These are phyloP conservation scores for Apamea sordens DNA, from an alignment of 2,888 invertebrate genomes.

Conservation along the genomic window DNA sequence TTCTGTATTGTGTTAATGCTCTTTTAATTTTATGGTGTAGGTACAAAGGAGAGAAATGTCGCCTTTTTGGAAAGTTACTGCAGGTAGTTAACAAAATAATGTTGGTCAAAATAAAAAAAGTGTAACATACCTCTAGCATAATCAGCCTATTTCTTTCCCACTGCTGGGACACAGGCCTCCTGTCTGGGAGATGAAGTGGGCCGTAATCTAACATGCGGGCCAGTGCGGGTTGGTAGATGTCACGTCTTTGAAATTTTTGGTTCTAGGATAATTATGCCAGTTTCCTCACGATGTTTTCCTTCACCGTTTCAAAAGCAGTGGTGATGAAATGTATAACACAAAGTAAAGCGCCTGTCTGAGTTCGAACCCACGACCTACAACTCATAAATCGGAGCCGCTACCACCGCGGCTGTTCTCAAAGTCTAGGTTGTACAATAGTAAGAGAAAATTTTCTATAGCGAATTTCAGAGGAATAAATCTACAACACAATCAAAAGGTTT, in stretches of 20 bases:
- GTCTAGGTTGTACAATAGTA: background rate
- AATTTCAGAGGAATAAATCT: background rate
- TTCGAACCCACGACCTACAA: background rate
- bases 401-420: no score
- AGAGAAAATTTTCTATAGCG: background rate
- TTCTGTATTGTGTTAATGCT: background rate
- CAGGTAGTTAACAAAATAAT: background rate
- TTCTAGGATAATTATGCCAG: background rate
- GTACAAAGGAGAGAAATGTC: background rate
- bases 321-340: background rate
- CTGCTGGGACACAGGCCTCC: background rate
- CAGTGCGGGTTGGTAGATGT: background rate
- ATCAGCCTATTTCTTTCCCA: background rate
- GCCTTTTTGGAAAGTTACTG: background rate
- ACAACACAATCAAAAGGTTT: background rate
- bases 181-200: background rate
- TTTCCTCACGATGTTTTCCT: background rate
- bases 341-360: background rate
- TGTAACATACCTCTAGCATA: background rate
- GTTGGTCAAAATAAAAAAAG: background rate
- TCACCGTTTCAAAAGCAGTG: background rate
- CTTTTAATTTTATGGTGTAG: background rate
- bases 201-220: no score
- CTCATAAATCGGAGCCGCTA: background rate
- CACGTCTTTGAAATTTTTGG: background rate